Conservation (phyloP, 2,113 vertebrate genomes). For the Delphinapterus leucas region DNA sequence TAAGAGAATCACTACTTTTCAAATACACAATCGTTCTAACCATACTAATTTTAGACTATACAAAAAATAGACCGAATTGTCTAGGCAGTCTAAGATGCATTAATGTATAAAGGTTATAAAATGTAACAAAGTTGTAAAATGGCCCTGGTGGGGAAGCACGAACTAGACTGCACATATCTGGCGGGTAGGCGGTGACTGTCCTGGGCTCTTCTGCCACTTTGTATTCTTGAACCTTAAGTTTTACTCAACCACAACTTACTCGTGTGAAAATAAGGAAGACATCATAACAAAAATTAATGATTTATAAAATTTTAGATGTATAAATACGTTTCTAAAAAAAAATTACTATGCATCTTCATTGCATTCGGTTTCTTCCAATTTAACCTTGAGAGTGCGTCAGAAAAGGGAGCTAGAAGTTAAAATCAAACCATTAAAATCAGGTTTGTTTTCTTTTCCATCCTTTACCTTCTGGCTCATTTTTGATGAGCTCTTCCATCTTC, state of each 20-base stretch:
- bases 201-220: background rate
- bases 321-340: background rate
- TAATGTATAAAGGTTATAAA: background rate
- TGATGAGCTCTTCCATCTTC: constrained; percentile 99
- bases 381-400: background rate
- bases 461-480: constrained; percentile 99
- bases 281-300: background rate
- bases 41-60: background rate
- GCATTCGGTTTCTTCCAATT: background rate
- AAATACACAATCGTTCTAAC: background rate
- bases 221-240: background rate
- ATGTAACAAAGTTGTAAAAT: background rate
- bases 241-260: background rate
- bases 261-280: background rate
- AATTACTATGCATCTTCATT: background rate
- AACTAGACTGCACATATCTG: background rate
- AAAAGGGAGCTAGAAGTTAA: constrained; percentile 30
- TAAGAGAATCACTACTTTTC: background rate
- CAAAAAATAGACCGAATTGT: background rate
- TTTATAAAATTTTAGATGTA: background rate
- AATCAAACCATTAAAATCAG: background rate
- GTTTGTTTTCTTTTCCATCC: constrained; percentile 33
- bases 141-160: background rate
- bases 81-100: background rate
- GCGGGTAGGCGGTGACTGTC: background rate